Conservation (phyloP, 2,113 vertebrate genomes). For the Elanus axillaris region DNA sequence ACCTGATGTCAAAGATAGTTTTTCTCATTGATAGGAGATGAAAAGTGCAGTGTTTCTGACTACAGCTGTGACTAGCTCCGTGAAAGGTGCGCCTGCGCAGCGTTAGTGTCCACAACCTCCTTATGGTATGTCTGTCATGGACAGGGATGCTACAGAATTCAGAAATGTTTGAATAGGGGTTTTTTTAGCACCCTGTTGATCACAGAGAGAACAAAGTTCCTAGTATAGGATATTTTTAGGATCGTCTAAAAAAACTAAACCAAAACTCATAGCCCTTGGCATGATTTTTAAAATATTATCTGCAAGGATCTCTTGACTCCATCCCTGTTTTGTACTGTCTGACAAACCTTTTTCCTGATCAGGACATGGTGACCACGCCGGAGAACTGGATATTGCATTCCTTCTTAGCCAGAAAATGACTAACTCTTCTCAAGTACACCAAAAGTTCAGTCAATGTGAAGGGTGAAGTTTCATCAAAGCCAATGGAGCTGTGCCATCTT, state of each 20-base stretch:
- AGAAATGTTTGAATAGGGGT: background rate
- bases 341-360: background rate
- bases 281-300: background rate
- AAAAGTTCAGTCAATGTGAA: background rate
- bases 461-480: background rate
- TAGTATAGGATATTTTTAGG: background rate
- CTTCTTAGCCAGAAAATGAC: background rate
- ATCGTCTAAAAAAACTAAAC: background rate
- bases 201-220: background rate
- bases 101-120: background rate
- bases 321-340: background rate
- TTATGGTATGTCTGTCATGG: background rate
- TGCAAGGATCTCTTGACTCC: background rate
- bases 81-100: accelerated
- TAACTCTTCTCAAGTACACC: background rate
- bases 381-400: background rate
- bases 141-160: background rate
- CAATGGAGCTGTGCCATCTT: background rate
- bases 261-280: background rate
- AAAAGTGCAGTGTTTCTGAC: background rate
- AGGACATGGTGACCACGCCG: background rate
- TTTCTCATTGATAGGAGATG: background rate
- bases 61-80: background rate
- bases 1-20: background rate
- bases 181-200: background rate